Base-by-base conservation (phyloP, 2,113 vertebrate genomes). In the Ophiodon elongatus region DNA sequence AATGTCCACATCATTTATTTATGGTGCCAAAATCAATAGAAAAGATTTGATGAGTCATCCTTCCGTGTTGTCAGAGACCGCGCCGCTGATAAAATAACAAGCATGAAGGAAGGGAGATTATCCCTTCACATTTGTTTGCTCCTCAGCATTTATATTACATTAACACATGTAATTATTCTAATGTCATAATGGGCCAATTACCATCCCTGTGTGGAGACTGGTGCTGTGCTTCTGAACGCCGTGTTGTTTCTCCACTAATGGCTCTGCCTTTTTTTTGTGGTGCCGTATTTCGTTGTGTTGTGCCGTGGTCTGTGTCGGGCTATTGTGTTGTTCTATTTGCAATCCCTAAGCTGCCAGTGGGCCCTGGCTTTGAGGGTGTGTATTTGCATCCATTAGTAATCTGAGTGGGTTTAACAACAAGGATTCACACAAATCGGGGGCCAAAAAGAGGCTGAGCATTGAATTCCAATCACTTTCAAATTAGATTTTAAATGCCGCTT, bases 131-230 rank as follows among this genome's bases (percentile, higher is more conserved):
- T 88, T 79, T 86, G 83, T 88, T 92, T 89, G 82, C 90, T 88
- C 86, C 84, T 92, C 83, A 78, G 88, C 86, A 89, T 89, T 89
- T 89, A 89, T 84, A 90, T 90, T 89, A 84, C 87, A 92, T 91
- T 83, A 92, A 87, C 87, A 91, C 86, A 64, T 91, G 91, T 90
- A 92, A 92, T 92, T 89, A 90, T 93, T 93, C 79, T 90, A 92
- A 91, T 91, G 83, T 90, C 81, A 89, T 93, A 91, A 94, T 92
- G 84, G 84, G 79, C 85, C 91, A 92, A 88, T 94, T 93, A 90
- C 71, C 8, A 59, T 83, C 82, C 54, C 74, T 76, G 80, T 82
- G 73, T 83, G 73, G 82, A 80, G 85, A 85, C 79, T 71, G 77
- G 80, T 88, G 82, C 89, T 76, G 80, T 90, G 79, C 80, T 65